These are phyloP conservation scores for Brachyptera putata DNA, from an alignment of 2,888 invertebrate species.

Conservation along the genomic window DNA sequence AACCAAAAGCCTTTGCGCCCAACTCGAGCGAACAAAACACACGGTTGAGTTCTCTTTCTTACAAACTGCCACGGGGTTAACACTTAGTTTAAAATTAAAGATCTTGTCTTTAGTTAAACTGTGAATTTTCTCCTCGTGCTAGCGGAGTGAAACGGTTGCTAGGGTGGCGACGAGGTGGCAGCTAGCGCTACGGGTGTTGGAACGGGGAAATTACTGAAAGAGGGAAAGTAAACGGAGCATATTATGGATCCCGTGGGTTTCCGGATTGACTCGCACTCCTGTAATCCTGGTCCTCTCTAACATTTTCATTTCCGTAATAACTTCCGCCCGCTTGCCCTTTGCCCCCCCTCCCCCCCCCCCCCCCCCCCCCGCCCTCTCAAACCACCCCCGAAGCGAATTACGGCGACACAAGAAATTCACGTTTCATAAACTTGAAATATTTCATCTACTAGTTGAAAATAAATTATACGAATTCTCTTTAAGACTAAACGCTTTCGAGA, in stretches of 20 bases:
- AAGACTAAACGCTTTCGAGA: too few species aligned
- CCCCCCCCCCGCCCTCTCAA: not conserved
- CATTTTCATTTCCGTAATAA: conserved; percentile 22
- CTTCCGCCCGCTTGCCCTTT: not conserved
- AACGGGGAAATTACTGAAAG: not conserved
- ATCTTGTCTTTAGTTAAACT: not conserved
- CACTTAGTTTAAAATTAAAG: not conserved
- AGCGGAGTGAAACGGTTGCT: not conserved
- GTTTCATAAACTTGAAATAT: not conserved
- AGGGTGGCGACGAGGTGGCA: not conserved
- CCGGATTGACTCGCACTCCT: conserved; percentile 13
- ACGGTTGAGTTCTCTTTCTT: too few species aligned
- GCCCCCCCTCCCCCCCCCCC: not conserved
- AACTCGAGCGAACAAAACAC: too few species aligned
- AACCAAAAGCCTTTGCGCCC: too few species aligned
- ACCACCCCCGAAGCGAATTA: not conserved
- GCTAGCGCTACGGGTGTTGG: not conserved
- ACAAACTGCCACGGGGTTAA: not conserved
- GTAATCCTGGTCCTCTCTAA: conserved; percentile 5
- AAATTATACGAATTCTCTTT: not conserved
- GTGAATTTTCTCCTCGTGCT: not conserved
- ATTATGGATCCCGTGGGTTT: conserved; percentile 17
- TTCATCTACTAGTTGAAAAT: not conserved
- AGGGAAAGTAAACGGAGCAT: conserved; percentile 19
- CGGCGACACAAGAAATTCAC: not conserved